phyloP scores from a whole-genome alignment of 1,140 invertebrate species.

The Drosophila mayri region DNA sequence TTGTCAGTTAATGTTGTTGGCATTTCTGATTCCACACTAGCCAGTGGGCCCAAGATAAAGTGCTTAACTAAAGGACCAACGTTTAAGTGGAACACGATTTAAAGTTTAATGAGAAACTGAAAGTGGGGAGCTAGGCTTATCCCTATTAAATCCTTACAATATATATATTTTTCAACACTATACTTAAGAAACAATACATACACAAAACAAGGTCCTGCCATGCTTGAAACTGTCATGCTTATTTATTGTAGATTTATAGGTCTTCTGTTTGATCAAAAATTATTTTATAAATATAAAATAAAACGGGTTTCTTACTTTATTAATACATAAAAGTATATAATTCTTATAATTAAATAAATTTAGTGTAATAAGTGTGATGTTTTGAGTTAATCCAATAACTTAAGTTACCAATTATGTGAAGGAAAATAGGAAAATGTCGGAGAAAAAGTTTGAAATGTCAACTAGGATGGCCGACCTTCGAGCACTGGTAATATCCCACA shows the following conservation, averaged over 20 bases:
- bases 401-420: slow-evolving; percentile 58
- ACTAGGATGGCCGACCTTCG: slow-evolving; percentile 17
- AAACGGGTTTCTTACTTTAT: too few species aligned
- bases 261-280: neutral
- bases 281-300: too few species aligned
- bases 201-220: neutral
- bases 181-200: neutral
- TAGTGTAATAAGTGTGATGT: neutral
- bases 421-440: slow-evolving; percentile 1
- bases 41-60: slow-evolving; percentile 12
- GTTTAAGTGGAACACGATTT: neutral
- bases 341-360: neutral
- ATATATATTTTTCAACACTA: neutral
- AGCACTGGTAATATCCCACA: slow-evolving; percentile 62
- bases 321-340: neutral
- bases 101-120: neutral
- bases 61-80: neutral
- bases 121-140: neutral
- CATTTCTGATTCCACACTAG: slow-evolving; percentile 3
- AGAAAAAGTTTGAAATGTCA: slow-evolving; percentile 37
- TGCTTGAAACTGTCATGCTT: neutral
- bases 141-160: neutral
- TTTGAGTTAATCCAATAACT: slow-evolving; percentile 8
- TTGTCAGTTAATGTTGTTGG: slow-evolving; percentile 20
- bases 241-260: neutral